A percentile compares a stretch with the other conserved stretches of the same genome.
Conservation (phyloP, 1,140 invertebrate species). For the Hydropsyche tenuis region DNA sequence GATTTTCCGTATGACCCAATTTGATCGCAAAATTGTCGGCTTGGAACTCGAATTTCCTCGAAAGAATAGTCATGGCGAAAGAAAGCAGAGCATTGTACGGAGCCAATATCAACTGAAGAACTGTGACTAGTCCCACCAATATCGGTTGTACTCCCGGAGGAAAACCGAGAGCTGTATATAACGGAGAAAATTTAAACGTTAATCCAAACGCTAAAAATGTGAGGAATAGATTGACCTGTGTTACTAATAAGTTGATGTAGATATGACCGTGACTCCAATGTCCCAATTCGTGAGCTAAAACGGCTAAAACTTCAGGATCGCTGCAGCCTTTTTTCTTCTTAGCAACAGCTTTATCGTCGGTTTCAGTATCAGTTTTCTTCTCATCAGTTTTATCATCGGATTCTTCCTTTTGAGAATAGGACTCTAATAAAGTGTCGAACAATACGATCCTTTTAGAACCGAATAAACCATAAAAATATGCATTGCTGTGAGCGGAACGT, state of each 20-base stretch:
- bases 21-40: slow-evolving; percentile 93
- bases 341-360: slow-evolving; percentile 56
- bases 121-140: slow-evolving; percentile 90
- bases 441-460: slow-evolving; percentile 98
- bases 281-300: slow-evolving; percentile 95
- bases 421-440: slow-evolving; percentile 90
- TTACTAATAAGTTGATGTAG: slow-evolving; percentile 85
- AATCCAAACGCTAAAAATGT: slow-evolving; percentile 89
- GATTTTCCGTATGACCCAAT: slow-evolving; percentile 73
- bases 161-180: slow-evolving; percentile 92
- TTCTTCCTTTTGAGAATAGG: slow-evolving; percentile 63
- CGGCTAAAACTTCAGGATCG: slow-evolving; percentile 92
- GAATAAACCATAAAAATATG: slow-evolving; percentile 98
- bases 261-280: slow-evolving; percentile 97
- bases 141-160: slow-evolving; percentile 77
- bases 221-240: slow-evolving; percentile 76
- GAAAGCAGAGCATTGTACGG: slow-evolving; percentile 90
- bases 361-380: slow-evolving; percentile 59
- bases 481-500: slow-evolving; percentile 95
- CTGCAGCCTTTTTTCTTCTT: slow-evolving; percentile 75
- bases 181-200: slow-evolving; percentile 77
- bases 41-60: slow-evolving; percentile 90
- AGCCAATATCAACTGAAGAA: slow-evolving; percentile 90
- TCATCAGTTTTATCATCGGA: slow-evolving; percentile 51
- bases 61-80: slow-evolving; percentile 72